Evolutionary conservation across 2,797 vertebrate species (phyloP), one percentile per base, ranked within the genome.

Genomic region (Chloroceryle inda): DNA sequence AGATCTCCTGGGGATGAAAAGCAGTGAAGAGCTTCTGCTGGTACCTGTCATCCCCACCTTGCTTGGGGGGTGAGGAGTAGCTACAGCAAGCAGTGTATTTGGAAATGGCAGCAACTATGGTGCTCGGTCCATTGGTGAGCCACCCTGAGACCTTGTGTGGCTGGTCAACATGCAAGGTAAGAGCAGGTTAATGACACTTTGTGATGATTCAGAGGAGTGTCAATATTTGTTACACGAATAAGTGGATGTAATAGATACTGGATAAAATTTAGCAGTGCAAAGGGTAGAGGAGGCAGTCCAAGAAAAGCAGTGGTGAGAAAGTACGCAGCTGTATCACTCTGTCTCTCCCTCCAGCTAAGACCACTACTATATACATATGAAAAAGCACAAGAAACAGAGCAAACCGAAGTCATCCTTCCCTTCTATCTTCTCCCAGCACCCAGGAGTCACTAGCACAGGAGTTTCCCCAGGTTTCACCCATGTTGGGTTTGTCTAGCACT

Each of bases 81-180:
- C 42, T 85, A 7, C 37, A 61, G 15, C 31, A 40, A 68, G 13
- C 16, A 37, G 10, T 10, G 33, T 38, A 10, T 66, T 85, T 38
- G 9, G 20, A 55, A 82, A 59, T 12, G 7, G 24, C 42, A 66
- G 55, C 11, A 18, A 5, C 20, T 11, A 31, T 0, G 0, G 11
- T 22, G 16, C 52, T 91, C 0, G 0, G 23, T 42, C 50, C 19
- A 6, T 18, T 1, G 0, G 26, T 2, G 2, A 58, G 22, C 40
- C 1, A 0, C 21, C 10, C 19, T 3, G 1, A 29, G 18, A 64
- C 22, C 3, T 26, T 13, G 10, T 23, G 37, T 18, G 10, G 7
- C 22, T 47, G 20, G 2, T 75, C n/a, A 49, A 12, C 20, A 26
- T 0, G 1, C 61, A 84, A 42, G 6, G 3, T 73, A 40, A 44